A percentile compares a stretch with the other conserved stretches of the same genome.
Conservation (phyloP, 2,797 vertebrate genomes). For the Scleropages formosus region DNA sequence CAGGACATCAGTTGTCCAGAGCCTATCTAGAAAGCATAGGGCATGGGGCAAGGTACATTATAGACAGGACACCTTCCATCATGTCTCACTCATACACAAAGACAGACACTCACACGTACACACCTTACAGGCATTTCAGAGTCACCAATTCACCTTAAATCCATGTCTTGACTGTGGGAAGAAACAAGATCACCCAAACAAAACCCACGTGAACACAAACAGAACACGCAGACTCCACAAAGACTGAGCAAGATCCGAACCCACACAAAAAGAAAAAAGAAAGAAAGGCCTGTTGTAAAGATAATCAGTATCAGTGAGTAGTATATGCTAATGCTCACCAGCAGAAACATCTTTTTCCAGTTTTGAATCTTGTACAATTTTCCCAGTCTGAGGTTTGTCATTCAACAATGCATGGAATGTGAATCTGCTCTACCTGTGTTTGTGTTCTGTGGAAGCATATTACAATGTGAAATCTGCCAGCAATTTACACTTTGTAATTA, state of each 20-base stretch:
- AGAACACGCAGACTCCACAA: no score
- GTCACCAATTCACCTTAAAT: constrained; percentile 4
- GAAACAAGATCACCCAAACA: no score
- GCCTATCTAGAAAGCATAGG: no score
- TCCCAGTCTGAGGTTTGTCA: not conserved
- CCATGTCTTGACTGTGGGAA: no score
- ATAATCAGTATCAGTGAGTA: not conserved
- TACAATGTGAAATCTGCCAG: no score
- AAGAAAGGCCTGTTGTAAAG: no score
- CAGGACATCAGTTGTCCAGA: no score
- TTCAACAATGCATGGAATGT: not conserved
- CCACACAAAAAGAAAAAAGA: no score
- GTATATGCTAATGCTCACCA: not conserved
- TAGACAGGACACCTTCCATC: not conserved
- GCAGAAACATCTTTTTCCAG: not conserved
- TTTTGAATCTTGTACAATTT: not conserved
- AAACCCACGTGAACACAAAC: no score
- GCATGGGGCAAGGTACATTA: no score
- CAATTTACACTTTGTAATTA: not conserved
- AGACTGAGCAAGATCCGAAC: no score
- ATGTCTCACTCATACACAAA: not conserved
- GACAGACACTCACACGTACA: not conserved
- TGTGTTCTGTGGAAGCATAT: constrained; percentile 2
- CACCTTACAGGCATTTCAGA: no score
- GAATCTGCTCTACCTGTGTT: not conserved